Evolutionary conservation across 2,797 vertebrate species (phyloP), one percentile per base, ranked within the genome.

Genomic region (Oophaga sylvatica): DNA sequence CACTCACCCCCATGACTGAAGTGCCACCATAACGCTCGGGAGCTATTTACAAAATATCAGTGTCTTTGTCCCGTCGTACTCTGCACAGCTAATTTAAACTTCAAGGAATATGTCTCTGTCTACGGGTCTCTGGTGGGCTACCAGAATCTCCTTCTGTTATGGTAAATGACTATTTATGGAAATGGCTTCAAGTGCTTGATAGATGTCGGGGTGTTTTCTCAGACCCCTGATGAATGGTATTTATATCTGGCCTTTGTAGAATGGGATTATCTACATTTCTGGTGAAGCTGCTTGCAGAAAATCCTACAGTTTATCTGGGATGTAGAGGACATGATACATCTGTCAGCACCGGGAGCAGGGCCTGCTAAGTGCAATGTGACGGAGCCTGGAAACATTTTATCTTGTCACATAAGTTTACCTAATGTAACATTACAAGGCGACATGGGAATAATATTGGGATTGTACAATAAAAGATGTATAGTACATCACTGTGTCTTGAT

Each of bases 111-210:
- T 2, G 11, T 63, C 79, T 77, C 15, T 60, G 59, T 63, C 71
- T 76, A 35, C n/a, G 6, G 70, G 71, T 6, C 83, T 53, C 17
- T 6, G 26, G 59, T 48, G 70, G 48, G 56, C 15, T 62, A 53
- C n/a, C 71, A 65, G 63, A 26, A 48, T 77, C 83, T 76, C 59
- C 9, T 15, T 84, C 71, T 84, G 71, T 84, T 62, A 76, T 82
- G 45, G 65, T 82, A 82, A 70, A 82, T 84, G 83, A 48, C 83
- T 84, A 84, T 84, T 76, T 84, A 84, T 84, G 83, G 83, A 65
- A 76, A 75, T 84, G 75, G 83, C 26, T 75, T 48, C 4, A 65
- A 62, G 73, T 48, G 10, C 31, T 63, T 48, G 71, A 76, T 77
- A 77, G 35, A 84, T 77, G 83, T 77, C 20, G 71, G 71, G 57